Evolutionary conservation across 2,113 vertebrate genomes (phyloP).

Genomic region (Fulica atra): DNA sequence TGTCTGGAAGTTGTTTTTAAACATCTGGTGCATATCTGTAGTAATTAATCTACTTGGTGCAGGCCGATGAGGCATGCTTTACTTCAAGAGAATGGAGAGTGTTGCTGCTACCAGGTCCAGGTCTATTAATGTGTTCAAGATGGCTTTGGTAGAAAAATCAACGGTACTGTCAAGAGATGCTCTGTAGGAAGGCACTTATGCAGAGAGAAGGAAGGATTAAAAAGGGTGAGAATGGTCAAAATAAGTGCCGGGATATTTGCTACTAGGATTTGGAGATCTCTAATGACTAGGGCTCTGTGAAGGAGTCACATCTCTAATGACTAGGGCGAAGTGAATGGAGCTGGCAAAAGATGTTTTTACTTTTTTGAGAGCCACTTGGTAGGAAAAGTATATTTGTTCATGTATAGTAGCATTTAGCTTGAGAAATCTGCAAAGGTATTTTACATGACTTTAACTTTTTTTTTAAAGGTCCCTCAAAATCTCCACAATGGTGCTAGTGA

Average conservation of each 20-base stretch:
- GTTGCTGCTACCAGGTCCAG: not conserved
- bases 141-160: not conserved
- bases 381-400: not conserved
- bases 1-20: not conserved
- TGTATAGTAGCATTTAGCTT: not conserved
- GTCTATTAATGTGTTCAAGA: not conserved
- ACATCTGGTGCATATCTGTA: not conserved
- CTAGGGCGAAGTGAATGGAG: not conserved
- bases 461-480: not conserved
- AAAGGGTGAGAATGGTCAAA: not conserved
- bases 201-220: not conserved
- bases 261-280: not conserved
- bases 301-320: not conserved
- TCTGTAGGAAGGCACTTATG: not conserved
- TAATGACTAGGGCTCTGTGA: not conserved
- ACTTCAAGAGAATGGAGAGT: not conserved
- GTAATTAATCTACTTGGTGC: not conserved
- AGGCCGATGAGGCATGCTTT: not conserved
- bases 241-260: not conserved
- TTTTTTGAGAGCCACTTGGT: not conserved
- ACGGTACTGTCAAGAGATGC: not conserved
- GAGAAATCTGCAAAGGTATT: not conserved
- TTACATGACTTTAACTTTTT: not conserved
- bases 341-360: not conserved
- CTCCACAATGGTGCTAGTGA: not conserved